Conservation (phyloP, 2,113 vertebrate genomes). For the Ia io region DNA sequence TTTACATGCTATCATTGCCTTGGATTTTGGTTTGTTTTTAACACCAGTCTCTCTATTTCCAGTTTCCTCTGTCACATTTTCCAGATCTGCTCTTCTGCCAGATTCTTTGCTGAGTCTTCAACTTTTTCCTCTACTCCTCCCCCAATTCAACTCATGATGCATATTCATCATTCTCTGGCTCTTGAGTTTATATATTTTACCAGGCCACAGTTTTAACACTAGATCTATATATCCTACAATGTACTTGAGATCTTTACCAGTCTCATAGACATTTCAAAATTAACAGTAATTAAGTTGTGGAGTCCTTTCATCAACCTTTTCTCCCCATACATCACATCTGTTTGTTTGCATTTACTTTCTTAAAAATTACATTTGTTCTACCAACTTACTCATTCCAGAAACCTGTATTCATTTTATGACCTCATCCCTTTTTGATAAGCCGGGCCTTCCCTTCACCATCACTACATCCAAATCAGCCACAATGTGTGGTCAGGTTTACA, state of each 20-base stretch:
- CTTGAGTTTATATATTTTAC: neutral
- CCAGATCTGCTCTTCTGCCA: neutral
- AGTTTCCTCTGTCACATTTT: neutral
- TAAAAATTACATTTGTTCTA: neutral
- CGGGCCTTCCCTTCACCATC: neutral
- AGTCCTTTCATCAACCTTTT: neutral
- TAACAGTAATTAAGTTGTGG: neutral
- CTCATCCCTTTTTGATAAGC: neutral
- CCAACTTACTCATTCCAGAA: neutral
- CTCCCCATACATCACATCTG: neutral
- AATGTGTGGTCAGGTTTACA: neutral
- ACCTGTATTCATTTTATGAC: neutral
- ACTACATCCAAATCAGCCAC: neutral
- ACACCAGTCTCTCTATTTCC: neutral
- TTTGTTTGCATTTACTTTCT: neutral
- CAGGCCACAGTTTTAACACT: neutral
- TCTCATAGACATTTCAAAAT: neutral
- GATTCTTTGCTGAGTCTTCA: neutral
- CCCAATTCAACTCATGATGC: neutral
- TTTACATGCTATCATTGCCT: neutral
- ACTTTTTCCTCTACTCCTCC: neutral
- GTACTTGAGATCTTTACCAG: neutral
- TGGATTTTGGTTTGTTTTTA: neutral
- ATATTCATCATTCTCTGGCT: neutral
- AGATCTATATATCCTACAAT: neutral